Base-by-base conservation (phyloP, 2,113 vertebrate genomes). In the Aplodontia rufa region DNA sequence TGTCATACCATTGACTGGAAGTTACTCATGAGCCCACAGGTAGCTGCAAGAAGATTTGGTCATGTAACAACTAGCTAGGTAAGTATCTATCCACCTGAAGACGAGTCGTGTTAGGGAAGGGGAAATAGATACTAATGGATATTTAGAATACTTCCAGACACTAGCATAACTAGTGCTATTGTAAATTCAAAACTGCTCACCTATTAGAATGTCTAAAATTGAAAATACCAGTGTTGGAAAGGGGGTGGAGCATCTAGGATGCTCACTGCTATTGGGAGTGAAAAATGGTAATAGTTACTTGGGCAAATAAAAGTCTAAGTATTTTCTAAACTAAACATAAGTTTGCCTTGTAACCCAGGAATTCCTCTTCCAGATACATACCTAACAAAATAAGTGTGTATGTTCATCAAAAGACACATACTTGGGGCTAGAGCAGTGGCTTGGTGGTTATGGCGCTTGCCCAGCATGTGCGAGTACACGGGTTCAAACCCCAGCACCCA, bases 21-120 rank as follows among this genome's bases (percentile, higher is more conserved):
- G 32, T 69, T 16, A 16, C 40, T 53, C 83, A 3, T 0, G 0
- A 22, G 4, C 42, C 40, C 42, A 58, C 60, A 22, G 2, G 2
- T 32, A 19, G 53, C 72, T 79, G 35, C 26, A 37, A 30, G 45
- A n/a, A 53, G 24, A 1, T 11, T 5, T 40, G 60, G 60, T 4
- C 0, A 1, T 2, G 6, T 16, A 3, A 49, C n/a, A 51, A 42
- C 68, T 26, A 37, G 22, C 62, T 14, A 19, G 24, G 20, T 20
- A 0, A 30, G 20, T 20, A 0, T 26, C 12, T 51, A 68, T 47
- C 58, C 71, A 37, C 76, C 76, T 47, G 32, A 71, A 88, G 19
- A 19, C 7, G 35, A 40, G 2, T 22, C 37, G 4, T n/a, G 1
- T 35, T 53, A 32, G 72, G 71, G 49, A 42, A 68, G 10, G 30